These are phyloP conservation scores for Eupeodes latifasciatus DNA, from an alignment of 2,888 invertebrate genomes.

Conservation along the genomic window DNA sequence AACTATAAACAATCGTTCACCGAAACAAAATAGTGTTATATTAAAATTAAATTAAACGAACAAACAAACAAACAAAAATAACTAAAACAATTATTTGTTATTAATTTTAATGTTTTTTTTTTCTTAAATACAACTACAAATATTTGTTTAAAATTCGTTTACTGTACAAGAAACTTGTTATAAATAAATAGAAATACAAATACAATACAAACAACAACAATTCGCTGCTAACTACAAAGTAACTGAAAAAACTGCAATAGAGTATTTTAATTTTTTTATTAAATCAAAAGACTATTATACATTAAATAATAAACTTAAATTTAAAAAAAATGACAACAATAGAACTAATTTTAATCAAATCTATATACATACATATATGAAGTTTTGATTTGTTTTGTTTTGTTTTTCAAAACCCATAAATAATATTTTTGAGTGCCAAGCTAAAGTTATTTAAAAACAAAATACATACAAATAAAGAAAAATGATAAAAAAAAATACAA, in stretches of 20 bases:
- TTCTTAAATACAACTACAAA: conserved; percentile 39
- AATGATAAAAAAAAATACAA: conserved; percentile 18
- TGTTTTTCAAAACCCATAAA: conserved; percentile 70
- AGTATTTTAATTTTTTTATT: conserved; percentile 55
- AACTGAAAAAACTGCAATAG: conserved; percentile 76
- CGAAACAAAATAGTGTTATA: conserved; percentile 75
- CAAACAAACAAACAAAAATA: not conserved
- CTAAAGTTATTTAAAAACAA: conserved; percentile 77
- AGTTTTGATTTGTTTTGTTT: conserved; percentile 47
- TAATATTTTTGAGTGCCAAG: conserved; percentile 82
- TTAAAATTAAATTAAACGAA: conserved; percentile 22
- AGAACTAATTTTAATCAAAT: conserved; percentile 66
- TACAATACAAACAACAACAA: conserved; percentile 44
- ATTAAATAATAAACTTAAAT: conserved; percentile 60
- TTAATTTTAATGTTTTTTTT: conserved; percentile 27
- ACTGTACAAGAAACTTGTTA: conserved; percentile 46
- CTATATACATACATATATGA: conserved; percentile 27
- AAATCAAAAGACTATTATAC: conserved; percentile 68
- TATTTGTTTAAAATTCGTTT: conserved; percentile 42
- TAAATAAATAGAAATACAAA: conserved; percentile 21
- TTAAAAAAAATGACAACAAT: conserved; percentile 42
- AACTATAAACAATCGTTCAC: conserved; percentile 77
- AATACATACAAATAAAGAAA: conserved; percentile 28
- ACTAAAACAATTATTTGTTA: conserved; percentile 41
- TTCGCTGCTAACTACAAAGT: conserved; percentile 74